Evolutionary conservation across 2,888 invertebrate genomes (phyloP).

Genomic region (Archaeoteleia sp.): DNA sequence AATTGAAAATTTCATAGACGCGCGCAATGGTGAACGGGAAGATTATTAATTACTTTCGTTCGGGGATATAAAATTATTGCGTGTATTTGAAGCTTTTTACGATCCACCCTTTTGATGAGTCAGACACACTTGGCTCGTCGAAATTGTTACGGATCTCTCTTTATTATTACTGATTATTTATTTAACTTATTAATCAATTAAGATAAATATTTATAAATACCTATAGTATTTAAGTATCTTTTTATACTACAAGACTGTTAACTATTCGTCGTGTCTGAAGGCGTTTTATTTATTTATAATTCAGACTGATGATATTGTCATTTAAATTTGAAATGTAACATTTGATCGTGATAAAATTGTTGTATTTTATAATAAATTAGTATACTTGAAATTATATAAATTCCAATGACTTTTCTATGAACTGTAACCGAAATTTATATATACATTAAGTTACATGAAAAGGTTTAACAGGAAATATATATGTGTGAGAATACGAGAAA

Average conservation of each 20-base stretch:
- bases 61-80: background rate
- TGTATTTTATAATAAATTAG: no score
- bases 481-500: no score
- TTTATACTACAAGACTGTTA: background rate
- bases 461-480: no score
- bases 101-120: conserved; percentile 36
- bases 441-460: no score
- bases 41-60: background rate
- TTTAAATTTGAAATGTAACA: no score
- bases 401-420: no score
- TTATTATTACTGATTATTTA: conserved; percentile 34
- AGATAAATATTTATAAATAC: background rate
- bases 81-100: background rate
- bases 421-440: no score
- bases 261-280: no score
- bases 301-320: no score
- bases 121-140: conserved; percentile 18
- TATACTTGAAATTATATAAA: no score
- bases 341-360: no score
- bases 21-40: background rate
- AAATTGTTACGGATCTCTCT: conserved; percentile 34
- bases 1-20: background rate
- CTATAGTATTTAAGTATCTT: background rate
- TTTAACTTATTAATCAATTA: conserved; percentile 27
- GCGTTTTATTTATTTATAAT: no score